phyloP scores from a whole-genome alignment of 2,113 vertebrate genomes.

The Gasterosteus nipponicus region DNA sequence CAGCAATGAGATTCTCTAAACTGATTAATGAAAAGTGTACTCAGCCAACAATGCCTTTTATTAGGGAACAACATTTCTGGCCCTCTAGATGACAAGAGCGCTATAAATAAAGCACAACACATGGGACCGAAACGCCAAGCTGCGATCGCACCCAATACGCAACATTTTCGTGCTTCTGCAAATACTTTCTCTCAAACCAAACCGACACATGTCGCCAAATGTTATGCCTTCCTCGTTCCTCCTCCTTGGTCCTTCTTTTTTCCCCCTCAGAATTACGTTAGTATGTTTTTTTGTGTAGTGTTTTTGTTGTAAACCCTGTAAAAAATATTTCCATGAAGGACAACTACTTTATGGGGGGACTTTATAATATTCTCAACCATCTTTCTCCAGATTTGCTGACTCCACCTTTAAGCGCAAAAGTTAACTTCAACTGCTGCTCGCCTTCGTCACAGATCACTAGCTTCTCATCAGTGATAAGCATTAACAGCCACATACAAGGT shows the following conservation, averaged over 20 bases:
- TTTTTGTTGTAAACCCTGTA: neutral
- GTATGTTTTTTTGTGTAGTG: neutral
- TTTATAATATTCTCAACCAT: neutral
- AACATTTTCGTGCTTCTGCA: constrained; percentile 20
- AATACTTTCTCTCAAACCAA: neutral
- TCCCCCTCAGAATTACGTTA: neutral
- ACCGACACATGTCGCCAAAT: constrained; percentile 24
- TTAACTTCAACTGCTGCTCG: constrained; percentile 5
- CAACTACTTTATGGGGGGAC: neutral
- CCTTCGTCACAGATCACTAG: constrained; percentile 36
- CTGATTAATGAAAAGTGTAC: constrained; percentile 11
- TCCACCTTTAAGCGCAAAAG: constrained; percentile 11
- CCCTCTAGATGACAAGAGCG: constrained; percentile 24
- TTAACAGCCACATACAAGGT: neutral
- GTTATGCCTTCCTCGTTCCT: neutral
- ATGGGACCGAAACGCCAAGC: constrained; percentile 26
- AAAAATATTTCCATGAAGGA: neutral
- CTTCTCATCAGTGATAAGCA: constrained; percentile 32
- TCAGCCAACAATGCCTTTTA: constrained; percentile 21
- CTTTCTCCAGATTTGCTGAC: neutral
- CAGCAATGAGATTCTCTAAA: neutral
- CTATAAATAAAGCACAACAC: constrained; percentile 44
- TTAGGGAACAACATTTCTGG: constrained; percentile 6
- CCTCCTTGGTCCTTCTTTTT: neutral
- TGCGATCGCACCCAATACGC: constrained; percentile 22